These are phyloP conservation scores for Picathartes gymnocephalus DNA, from an alignment of 2,113 vertebrate genomes.

Conservation along the genomic window DNA sequence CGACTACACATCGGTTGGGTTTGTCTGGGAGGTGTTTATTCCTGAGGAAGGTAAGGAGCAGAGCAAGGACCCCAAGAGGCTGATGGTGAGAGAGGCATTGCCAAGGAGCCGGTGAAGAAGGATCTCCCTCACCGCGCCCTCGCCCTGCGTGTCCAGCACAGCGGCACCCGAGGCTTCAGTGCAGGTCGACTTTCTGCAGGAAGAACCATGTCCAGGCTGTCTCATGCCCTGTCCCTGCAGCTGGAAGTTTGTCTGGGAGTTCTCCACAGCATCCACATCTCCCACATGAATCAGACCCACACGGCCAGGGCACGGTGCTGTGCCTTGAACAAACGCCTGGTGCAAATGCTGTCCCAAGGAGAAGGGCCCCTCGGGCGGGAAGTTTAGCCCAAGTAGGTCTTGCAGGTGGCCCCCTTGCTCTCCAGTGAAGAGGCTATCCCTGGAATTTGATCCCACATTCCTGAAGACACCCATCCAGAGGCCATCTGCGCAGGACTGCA, in stretches of 20 bases:
- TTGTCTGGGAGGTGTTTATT: slow-evolving; percentile 1
- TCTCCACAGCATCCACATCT: background rate
- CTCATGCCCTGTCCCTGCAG: background rate
- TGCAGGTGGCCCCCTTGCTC: background rate
- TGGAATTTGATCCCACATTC: background rate
- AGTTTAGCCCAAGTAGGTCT: background rate
- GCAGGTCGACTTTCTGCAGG: accelerated
- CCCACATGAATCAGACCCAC: accelerated
- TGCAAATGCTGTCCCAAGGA: accelerated
- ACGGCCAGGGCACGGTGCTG: accelerated
- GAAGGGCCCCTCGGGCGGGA: background rate
- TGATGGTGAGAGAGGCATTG: background rate
- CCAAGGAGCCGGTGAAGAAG: background rate
- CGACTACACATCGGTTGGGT: background rate
- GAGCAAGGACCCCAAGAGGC: background rate
- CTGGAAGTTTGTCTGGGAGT: background rate
- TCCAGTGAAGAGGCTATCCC: background rate
- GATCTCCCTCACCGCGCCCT: background rate
- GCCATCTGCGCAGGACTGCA: accelerated
- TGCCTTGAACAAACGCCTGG: accelerated
- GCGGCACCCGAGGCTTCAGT: accelerated
- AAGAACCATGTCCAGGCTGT: background rate
- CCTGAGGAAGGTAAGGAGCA: background rate
- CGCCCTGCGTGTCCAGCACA: accelerated
- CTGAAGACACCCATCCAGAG: accelerated